Percentiles rank a stretch among this genome's conserved stretches.
These are phyloP conservation scores for Cyphomyrmex costatus DNA, from an alignment of 1,140 invertebrate genomes.

Conservation along the genomic window DNA sequence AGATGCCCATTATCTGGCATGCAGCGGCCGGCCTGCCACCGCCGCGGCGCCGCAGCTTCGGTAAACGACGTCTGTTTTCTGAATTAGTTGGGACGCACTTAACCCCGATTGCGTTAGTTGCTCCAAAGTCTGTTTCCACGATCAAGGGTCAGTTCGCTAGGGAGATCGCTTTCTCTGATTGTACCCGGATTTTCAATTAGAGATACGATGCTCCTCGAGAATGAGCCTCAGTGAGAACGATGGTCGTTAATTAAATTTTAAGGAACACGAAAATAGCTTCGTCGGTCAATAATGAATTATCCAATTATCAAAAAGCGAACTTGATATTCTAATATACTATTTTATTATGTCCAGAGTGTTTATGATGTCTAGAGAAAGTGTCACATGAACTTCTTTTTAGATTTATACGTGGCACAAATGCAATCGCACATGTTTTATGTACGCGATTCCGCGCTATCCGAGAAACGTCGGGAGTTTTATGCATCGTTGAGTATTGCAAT, in stretches of 20 bases:
- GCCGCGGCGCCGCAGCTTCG: background rate
- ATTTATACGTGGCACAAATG: too few species aligned
- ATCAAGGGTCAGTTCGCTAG: conserved; percentile 19
- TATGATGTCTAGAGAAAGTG: too few species aligned
- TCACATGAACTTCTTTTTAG: background rate
- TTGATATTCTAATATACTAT: background rate
- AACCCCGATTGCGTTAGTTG: conserved; percentile 57
- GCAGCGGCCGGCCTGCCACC: conserved; percentile 7
- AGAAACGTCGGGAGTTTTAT: conserved; percentile 18
- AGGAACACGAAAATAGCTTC: background rate
- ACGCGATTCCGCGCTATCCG: background rate
- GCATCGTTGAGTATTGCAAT: conserved; percentile 24
- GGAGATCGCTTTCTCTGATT: conserved; percentile 34
- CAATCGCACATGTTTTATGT: background rate
- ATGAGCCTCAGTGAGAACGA: too few species aligned
- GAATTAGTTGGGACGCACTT: conserved; percentile 60
- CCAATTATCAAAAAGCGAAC: background rate
- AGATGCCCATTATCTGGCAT: conserved; percentile 39
- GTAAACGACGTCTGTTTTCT: conserved; percentile 53
- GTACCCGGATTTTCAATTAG: conserved; percentile 51
- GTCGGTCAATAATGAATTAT: background rate
- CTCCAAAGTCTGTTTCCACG: conserved; percentile 11
- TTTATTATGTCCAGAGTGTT: background rate
- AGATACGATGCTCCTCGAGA: background rate
- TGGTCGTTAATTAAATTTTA: conserved; percentile 31